Conservation (phyloP, 2,888 invertebrate species). For the Pachycephus smyrnensis region DNA sequence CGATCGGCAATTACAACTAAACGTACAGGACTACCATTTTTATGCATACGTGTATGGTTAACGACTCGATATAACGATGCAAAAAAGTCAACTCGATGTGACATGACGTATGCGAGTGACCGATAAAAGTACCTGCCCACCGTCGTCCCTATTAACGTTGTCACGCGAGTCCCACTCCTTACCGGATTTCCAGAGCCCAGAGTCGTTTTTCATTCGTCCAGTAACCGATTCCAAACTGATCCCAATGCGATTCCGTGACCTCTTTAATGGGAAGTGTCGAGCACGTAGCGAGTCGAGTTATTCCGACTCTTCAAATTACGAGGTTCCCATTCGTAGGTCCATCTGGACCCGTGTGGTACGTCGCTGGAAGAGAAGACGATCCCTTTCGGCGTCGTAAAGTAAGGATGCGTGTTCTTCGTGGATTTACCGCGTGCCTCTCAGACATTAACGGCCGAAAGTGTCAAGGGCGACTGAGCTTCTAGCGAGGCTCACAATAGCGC, state of each 20-base stretch:
- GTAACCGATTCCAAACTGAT: neutral
- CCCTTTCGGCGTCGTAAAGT: neutral
- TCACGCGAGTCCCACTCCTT: neutral
- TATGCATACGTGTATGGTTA: slow-evolving; percentile 21
- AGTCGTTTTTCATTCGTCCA: neutral
- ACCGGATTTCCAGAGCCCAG: slow-evolving; percentile 1
- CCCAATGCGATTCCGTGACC: neutral
- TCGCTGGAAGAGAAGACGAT: neutral
- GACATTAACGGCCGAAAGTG: slow-evolving; percentile 47
- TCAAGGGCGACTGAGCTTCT: slow-evolving; percentile 56
- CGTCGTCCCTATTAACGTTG: slow-evolving; percentile 47
- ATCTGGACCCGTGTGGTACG: neutral
- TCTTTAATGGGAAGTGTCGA: neutral
- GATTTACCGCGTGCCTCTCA: neutral
- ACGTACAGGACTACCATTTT: slow-evolving; percentile 14
- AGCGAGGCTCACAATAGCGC: slow-evolving; percentile 11
- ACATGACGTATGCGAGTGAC: slow-evolving; percentile 52
- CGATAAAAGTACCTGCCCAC: slow-evolving; percentile 54
- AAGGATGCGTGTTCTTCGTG: neutral
- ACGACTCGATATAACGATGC: slow-evolving; percentile 9
- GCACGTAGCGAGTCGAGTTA: neutral
- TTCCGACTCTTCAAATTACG: neutral
- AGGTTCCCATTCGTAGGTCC: neutral
- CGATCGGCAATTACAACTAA: slow-evolving; percentile 44
- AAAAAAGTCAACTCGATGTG: slow-evolving; percentile 39